Conservation (phyloP, 2,113 vertebrate species). For the Megaceryle torquata region DNA sequence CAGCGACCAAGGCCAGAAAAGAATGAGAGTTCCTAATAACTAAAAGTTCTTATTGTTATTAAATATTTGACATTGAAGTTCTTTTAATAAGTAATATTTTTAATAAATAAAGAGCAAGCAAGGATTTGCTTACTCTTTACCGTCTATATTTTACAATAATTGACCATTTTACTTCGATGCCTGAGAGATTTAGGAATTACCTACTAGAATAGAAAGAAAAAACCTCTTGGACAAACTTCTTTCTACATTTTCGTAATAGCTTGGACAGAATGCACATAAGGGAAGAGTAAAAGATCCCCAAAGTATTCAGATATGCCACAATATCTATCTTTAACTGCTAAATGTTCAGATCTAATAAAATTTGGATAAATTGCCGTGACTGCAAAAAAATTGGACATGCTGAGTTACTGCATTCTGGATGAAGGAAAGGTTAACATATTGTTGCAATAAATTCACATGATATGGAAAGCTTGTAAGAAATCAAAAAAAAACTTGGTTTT, state of each 20-base stretch:
- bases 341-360: background rate
- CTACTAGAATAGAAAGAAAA: background rate
- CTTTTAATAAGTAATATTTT: background rate
- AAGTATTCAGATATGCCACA: background rate
- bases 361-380: background rate
- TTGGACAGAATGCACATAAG: background rate
- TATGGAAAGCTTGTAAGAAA: background rate
- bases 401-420: background rate
- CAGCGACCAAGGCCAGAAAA: background rate
- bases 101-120: too few relatives aligned
- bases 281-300: background rate
- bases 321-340: background rate
- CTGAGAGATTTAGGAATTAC: background rate
- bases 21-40: background rate
- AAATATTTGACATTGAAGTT: background rate
- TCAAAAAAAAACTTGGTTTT: background rate
- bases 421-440: background rate
- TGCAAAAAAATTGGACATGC: background rate
- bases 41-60: background rate
- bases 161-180: background rate
- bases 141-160: background rate
- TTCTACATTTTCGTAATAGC: background rate
- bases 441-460: background rate
- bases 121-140: background rate
- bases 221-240: background rate